Evolutionary conservation across 2,113 vertebrate genomes (phyloP), one percentile per base, ranked within the genome.

Genomic region (Ardeotis arabs): DNA sequence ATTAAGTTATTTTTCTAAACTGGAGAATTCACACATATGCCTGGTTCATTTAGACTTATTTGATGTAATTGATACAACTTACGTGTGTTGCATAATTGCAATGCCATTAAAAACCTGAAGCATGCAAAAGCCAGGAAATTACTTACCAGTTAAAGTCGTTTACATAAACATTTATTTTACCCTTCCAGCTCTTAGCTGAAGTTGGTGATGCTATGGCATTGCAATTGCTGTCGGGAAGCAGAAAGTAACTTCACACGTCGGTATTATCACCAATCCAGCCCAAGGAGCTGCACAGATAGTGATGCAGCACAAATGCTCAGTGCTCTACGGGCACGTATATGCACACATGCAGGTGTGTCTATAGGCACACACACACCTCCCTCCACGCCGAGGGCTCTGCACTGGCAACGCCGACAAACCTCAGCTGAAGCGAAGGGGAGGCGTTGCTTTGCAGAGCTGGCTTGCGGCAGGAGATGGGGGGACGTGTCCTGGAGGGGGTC

Each of bases 51-150:
- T 72, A 72, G 80, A 75, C 62, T 77, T 66, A 47, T 45, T 92
- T 84, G 80, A 73, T 86, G 90, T 83, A 90, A 95, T 76, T 88
- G 95, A 90, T 85, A 78, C 45, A 85, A 70, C 41, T 77, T 59
- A 33, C 1, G 16, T 55, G 47, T 29, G 53, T 29, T 41, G 84
- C 89, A 81, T 92, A 89, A 95, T 88, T 90, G 76, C 73, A 84
- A 49, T 17, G 29, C 62, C 76, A 56, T 91, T 70, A 93, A 75
- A 95, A 91, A 89, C 66, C 69, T 10, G 44, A 68, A 94, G 66
- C 27, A 27, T 72, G 92, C 77, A 92, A 89, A 94, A 91, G 89
- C 15, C 80, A 94, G 95, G 94, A 94, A 95, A 94, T 95, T 62
- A 87, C 84, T 84, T 86, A 35, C 56, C 58, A 44, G 76, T 87